phyloP scores from a whole-genome alignment of 2,113 vertebrate species.

The Melanerpes aurifrons region DNA sequence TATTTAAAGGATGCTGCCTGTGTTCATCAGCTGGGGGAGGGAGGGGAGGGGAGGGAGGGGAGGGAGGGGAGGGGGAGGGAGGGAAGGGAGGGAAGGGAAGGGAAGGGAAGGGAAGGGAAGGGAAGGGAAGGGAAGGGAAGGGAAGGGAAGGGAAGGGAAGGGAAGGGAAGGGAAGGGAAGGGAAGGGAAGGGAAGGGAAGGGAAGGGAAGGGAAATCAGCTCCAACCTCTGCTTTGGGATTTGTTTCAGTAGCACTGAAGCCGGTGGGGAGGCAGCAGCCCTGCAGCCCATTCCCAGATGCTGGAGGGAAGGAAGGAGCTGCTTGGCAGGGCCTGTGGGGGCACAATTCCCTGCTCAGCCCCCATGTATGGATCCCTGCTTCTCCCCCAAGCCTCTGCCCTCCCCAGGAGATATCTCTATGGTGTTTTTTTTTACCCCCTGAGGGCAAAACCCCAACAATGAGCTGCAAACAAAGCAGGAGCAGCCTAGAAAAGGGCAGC shows the following conservation, averaged over 20 bases:
- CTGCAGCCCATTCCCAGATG: not conserved
- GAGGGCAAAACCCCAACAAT: not conserved
- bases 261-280: not conserved
- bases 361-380: not conserved
- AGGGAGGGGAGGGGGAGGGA: too few species aligned
- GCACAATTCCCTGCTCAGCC: rapidly evolving
- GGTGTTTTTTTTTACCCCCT: not conserved
- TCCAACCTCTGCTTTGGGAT: not conserved
- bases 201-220: not conserved
- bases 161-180: too few species aligned
- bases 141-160: too few species aligned
- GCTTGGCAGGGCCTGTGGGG: rapidly evolving
- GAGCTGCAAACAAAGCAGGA: constrained; percentile 11
- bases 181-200: too few species aligned
- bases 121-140: too few species aligned
- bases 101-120: too few species aligned
- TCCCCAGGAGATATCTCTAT: not conserved
- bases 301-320: not conserved
- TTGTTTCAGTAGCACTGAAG: not conserved
- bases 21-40: not conserved
- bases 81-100: too few species aligned
- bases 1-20: rapidly evolving
- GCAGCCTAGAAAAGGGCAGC: constrained; percentile 68
- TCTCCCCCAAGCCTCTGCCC: not conserved
- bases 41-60: too few species aligned